Conservation (phyloP, 2,888 invertebrate genomes). For the Anagyrus pseudococci region DNA sequence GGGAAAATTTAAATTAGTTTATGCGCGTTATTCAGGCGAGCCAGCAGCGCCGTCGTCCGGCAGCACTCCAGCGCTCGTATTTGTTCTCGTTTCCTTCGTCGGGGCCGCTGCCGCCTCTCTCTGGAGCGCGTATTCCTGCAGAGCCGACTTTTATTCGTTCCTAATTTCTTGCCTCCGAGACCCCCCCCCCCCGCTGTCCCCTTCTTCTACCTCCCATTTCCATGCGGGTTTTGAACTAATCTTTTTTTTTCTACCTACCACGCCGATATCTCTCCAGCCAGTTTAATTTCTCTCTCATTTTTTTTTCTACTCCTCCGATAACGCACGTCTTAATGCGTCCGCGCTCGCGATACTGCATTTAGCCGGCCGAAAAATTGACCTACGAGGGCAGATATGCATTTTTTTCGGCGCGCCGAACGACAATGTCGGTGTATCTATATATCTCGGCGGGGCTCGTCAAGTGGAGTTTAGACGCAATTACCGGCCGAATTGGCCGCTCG, state of each 20-base stretch:
- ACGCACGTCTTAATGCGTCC: constrained; percentile 22
- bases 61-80: constrained; percentile 5
- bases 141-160: no score
- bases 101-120: constrained; percentile 10
- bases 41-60: background rate
- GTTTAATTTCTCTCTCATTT: constrained; percentile 29
- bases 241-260: no score
- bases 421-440: constrained; percentile 21
- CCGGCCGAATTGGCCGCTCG: constrained; percentile 26
- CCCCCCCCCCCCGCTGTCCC: no score
- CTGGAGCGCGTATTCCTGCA: no score
- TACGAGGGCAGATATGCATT: no score
- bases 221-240: no score
- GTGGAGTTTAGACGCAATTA: constrained; percentile 32
- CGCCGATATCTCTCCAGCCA: background rate
- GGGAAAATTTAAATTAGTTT: constrained; percentile 36
- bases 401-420: no score
- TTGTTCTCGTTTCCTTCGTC: constrained; percentile 24
- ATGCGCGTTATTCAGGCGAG: constrained; percentile 27
- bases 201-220: no score
- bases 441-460: constrained; percentile 30
- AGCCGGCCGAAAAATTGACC: background rate
- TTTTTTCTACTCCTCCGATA: constrained; percentile 2
- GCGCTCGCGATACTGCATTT: constrained; percentile 31
- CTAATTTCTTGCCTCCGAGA: no score